Evolutionary conservation across 2,113 vertebrate genomes (phyloP), one percentile per base, ranked within the genome.

Genomic region (Lamprotornis superbus): DNA sequence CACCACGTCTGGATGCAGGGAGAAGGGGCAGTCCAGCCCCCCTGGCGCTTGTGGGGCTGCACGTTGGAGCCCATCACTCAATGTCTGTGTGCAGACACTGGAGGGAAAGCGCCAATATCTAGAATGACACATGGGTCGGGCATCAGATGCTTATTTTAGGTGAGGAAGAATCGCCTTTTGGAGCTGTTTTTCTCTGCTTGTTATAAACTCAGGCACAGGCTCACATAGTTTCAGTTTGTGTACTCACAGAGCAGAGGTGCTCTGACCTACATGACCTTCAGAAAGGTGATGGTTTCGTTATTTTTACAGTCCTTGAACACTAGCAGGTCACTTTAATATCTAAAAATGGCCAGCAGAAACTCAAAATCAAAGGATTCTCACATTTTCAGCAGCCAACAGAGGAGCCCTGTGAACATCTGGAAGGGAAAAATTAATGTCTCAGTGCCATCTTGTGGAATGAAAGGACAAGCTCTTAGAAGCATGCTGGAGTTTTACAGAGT

Each of bases 391-490:
- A 87, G 57, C 14, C 44, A 37, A 40, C 2, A 68, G 42, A 81
- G 30, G 22, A 87, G 37, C 11, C 3, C 4, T 8, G 40, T n/a
- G n/a, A 85, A 33, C 9, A 28, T 2, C 49, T 96, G 23, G 13
- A 76, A 79, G 22, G 21, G 9, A 90, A n/a, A 69, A 92, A 86
- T 56, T 76, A 86, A 83, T 86, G 50, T 71, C 50, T 83, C 79
- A 86, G 78, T 96, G 95, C 92, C 96, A 94, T 85, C 95, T 96
- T 92, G 88, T 91, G 92, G 93, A 91, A 59, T 1, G 15, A 70
- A 70, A 71, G 52, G 37, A 68, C 27, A 68, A 67, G 24, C 19
- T n/a, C 14, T 24, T 53, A 76, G 44, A 76, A 73, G 25, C 28
- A 27, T 35, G 5, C 12, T 65, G n/a, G 35, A 75, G 4, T 53